A percentile compares a stretch with the other conserved stretches of the same genome.
Evolutionary conservation across 2,113 vertebrate species (phyloP).

Genomic region (Nibea coibor): DNA sequence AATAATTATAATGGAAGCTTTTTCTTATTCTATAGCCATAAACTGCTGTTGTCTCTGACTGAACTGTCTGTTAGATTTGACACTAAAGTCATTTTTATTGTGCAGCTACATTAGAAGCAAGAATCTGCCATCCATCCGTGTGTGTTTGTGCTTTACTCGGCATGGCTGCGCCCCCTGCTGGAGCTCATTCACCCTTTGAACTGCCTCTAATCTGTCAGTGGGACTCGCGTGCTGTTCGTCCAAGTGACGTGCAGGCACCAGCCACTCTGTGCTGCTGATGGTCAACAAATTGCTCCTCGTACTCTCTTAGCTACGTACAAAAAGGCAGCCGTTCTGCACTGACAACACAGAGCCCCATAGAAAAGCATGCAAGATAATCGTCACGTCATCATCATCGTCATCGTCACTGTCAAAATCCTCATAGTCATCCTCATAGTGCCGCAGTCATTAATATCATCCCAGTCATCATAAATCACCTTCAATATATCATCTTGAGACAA

Average conservation of each 20-base stretch:
- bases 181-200: conserved; percentile 18
- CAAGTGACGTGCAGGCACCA: conserved; percentile 22
- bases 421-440: conserved; percentile 53
- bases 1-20: conserved; percentile 10
- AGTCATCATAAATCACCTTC: conserved; percentile 60
- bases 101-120: conserved; percentile 25
- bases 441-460: conserved; percentile 67
- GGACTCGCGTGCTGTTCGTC: not conserved
- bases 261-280: not conserved
- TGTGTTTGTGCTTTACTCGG: conserved; percentile 33
- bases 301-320: conserved; percentile 23
- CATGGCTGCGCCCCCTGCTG: conserved; percentile 64
- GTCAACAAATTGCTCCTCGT: not conserved
- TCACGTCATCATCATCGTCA: conserved; percentile 51
- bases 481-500: conserved; percentile 78
- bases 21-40: conserved; percentile 15
- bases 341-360: conserved; percentile 76
- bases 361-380: conserved; percentile 78
- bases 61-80: conserved; percentile 3
- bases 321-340: conserved; percentile 64
- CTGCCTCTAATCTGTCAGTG: not conserved
- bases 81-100: conserved; percentile 8
- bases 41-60: conserved; percentile 25
- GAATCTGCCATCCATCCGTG: not conserved
- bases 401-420: conserved; percentile 50